phyloP scores from a whole-genome alignment of 2,797 vertebrate species.

The Nyctalus aviator region DNA sequence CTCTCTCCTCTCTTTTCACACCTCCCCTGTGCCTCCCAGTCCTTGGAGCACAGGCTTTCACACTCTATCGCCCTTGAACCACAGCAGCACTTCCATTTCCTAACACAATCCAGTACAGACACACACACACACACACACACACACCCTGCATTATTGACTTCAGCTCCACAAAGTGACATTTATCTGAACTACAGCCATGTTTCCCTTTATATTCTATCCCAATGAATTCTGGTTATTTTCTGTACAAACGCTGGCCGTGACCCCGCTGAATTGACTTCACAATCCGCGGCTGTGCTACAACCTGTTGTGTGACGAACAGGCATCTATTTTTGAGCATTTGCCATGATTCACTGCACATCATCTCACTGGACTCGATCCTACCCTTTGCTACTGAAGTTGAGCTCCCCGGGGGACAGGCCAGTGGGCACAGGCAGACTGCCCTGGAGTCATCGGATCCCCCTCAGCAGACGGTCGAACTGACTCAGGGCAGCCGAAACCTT shows the following conservation, averaged over 20 bases:
- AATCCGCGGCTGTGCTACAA: background rate
- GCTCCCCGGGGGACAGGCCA: background rate
- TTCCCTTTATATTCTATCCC: background rate
- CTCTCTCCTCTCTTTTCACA: background rate
- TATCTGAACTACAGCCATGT: background rate
- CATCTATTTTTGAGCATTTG: background rate
- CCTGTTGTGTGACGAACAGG: background rate
- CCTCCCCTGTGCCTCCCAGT: background rate
- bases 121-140: background rate
- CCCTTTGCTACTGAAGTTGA: background rate
- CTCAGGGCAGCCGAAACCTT: background rate
- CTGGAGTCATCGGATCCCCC: background rate
- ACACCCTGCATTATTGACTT: background rate
- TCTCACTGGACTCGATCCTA: background rate
- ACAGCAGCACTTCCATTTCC: background rate
- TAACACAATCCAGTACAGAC: background rate
- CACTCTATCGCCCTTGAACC: background rate
- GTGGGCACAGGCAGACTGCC: background rate
- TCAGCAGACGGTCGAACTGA: background rate
- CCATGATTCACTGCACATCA: background rate
- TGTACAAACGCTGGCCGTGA: conserved; percentile 33
- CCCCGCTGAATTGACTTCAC: conserved; percentile 32
- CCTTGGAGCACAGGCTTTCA: background rate
- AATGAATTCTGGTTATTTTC: conserved; percentile 4
- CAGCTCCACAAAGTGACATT: conserved; percentile 10